Percentiles rank a stretch among this genome's conserved stretches.
These are phyloP conservation scores for Aporophyla lueneburgensis DNA, from an alignment of 2,888 invertebrate species.

Conservation along the genomic window DNA sequence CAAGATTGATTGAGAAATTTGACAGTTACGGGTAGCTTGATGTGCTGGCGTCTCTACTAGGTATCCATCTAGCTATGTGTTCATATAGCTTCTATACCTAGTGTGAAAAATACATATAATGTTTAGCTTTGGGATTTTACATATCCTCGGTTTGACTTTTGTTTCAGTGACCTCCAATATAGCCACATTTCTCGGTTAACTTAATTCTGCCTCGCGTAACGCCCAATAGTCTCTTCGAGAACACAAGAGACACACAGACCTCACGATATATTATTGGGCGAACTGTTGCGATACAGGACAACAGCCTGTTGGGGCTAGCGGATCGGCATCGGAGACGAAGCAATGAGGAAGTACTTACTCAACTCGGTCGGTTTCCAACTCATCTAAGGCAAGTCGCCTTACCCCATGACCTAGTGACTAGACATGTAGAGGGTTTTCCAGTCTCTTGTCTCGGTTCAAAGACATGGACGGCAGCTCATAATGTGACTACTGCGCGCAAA, in stretches of 20 bases:
- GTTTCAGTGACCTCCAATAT: background rate
- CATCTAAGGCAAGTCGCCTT: background rate
- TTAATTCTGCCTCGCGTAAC: background rate
- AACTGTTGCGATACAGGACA: background rate
- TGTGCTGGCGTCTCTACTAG: background rate
- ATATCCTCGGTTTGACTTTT: background rate
- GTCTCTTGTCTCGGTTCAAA: too few species aligned
- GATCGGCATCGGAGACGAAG: background rate
- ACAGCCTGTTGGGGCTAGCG: background rate
- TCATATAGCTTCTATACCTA: background rate
- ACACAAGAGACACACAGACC: background rate
- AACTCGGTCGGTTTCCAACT: background rate
- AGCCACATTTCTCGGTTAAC: background rate
- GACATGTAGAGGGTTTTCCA: too few species aligned
- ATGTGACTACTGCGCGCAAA: too few species aligned
- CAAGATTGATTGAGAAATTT: too few species aligned
- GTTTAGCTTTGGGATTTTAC: too few species aligned
- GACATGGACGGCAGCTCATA: too few species aligned
- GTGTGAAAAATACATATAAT: too few species aligned
- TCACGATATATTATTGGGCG: background rate
- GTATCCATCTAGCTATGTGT: background rate
- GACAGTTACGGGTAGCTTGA: too few species aligned
- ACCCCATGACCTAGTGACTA: too few species aligned
- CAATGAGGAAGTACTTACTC: background rate
- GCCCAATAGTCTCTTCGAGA: background rate